Evolutionary conservation across 2,113 vertebrate species (phyloP).

Genomic region (Empidonax alnorum): DNA sequence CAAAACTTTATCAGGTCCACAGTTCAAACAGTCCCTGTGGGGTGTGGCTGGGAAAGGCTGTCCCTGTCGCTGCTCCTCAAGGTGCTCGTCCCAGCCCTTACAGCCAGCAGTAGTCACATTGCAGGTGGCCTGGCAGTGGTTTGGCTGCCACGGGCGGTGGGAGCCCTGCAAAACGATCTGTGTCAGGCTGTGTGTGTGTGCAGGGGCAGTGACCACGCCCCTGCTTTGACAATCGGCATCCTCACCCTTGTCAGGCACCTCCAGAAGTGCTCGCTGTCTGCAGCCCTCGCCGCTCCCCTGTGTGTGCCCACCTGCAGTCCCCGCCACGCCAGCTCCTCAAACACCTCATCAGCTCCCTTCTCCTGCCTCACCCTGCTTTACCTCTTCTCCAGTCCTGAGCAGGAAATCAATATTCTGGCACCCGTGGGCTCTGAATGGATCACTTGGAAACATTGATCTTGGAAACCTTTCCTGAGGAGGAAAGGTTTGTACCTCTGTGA

Average conservation of each 20-base stretch:
- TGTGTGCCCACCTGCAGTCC: neutral
- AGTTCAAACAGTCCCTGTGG: neutral
- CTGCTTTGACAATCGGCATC: neutral
- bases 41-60: neutral
- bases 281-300: neutral
- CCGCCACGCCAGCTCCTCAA: neutral
- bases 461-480: neutral
- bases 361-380: neutral
- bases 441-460: neutral
- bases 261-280: neutral
- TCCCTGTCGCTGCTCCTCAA: neutral
- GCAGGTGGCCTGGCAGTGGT: neutral
- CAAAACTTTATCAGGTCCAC: neutral
- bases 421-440: neutral
- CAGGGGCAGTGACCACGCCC: neutral
- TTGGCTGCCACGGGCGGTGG: fast-evolving
- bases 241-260: neutral
- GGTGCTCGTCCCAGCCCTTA: neutral
- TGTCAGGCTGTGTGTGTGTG: neutral
- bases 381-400: neutral
- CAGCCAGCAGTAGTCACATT: fast-evolving
- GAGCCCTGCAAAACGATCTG: fast-evolving
- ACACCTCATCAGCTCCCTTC: neutral
- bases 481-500: neutral
- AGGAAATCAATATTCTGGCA: neutral